phyloP scores from a whole-genome alignment of 2,797 vertebrate species.

The Enteromius fasciolatus region DNA sequence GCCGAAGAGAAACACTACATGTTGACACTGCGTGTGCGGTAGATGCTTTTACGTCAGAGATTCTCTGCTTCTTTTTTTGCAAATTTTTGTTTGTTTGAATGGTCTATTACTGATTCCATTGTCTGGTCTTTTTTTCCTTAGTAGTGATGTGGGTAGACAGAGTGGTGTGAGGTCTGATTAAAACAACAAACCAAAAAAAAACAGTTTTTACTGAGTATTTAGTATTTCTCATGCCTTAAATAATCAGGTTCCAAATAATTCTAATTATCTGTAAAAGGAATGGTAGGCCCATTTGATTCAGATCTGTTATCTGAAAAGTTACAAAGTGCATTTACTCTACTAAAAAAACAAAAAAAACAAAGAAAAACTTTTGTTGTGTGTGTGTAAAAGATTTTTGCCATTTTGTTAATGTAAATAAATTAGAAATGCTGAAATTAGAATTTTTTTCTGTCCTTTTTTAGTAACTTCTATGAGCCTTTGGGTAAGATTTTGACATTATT shows the following conservation, averaged over 20 bases:
- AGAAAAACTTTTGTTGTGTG: too few species aligned
- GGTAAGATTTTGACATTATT: not conserved
- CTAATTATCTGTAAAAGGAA: not conserved
- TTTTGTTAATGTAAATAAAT: not conserved
- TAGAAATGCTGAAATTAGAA: too few species aligned
- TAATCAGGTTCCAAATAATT: not conserved
- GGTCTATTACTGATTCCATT: slow-evolving; percentile 62
- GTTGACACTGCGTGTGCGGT: slow-evolving; percentile 66
- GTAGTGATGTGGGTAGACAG: slow-evolving; percentile 30
- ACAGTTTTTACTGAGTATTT: slow-evolving; percentile 13
- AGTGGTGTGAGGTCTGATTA: slow-evolving; percentile 53
- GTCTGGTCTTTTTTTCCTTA: slow-evolving; percentile 56
- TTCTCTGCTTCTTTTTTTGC: slow-evolving; percentile 50
- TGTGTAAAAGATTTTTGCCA: not conserved
- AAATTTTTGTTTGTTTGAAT: slow-evolving; percentile 61
- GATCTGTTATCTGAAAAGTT: not conserved
- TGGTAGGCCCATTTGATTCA: not conserved
- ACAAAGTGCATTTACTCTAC: not conserved
- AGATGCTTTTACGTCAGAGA: slow-evolving; percentile 66
- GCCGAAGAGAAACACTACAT: slow-evolving; percentile 62
- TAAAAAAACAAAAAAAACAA: not conserved
- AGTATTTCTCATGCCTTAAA: not conserved
- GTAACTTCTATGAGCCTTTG: not conserved
- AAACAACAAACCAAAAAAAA: not conserved
- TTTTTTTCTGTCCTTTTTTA: not conserved